Percentiles rank a stretch among this genome's conserved stretches.
Conservation (phyloP, 2,888 invertebrate species). For the Scaptomyza polygonia region DNA sequence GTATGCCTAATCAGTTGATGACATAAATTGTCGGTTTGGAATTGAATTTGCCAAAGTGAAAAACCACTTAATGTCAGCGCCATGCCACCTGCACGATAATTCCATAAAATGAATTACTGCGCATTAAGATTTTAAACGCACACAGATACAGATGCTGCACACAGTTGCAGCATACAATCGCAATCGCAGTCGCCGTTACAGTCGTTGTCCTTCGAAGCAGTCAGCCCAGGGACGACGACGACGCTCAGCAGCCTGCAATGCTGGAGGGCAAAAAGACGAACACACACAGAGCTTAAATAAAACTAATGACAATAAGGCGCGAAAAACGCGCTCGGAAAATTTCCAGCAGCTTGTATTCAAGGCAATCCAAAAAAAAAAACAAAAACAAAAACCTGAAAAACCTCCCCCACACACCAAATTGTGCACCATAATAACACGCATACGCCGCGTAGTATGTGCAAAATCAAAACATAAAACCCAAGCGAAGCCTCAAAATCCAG, state of each 20-base stretch:
- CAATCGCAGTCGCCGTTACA: constrained; percentile 9
- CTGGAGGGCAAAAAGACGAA: constrained; percentile 60
- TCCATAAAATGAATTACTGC: constrained; percentile 65
- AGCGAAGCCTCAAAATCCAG: constrained; percentile 50
- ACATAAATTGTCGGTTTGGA: constrained; percentile 17
- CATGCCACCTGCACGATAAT: constrained; percentile 42
- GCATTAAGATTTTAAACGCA: constrained; percentile 49
- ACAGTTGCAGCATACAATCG: constrained; percentile 18
- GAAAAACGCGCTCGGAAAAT: constrained; percentile 45
- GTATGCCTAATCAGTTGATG: constrained; percentile 7
- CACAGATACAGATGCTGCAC: constrained; percentile 8
- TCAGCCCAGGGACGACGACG: constrained; percentile 60
- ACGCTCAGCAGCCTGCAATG: constrained; percentile 52
- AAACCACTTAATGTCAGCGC: constrained; percentile 39
- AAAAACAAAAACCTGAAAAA: not conserved
- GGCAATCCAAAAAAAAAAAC: too few relatives aligned
- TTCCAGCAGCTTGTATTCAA: constrained; percentile 42
- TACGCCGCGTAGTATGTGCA: constrained; percentile 64
- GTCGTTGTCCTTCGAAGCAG: constrained; percentile 53
- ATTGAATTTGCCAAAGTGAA: constrained; percentile 49
- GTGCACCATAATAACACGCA: constrained; percentile 61
- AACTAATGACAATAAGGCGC: constrained; percentile 68
- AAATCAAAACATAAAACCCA: constrained; percentile 74
- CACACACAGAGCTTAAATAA: constrained; percentile 1
- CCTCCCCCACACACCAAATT: not conserved